Base-by-base conservation (phyloP, 2,888 invertebrate species). In the Caenorhabditis zanzibari region DNA sequence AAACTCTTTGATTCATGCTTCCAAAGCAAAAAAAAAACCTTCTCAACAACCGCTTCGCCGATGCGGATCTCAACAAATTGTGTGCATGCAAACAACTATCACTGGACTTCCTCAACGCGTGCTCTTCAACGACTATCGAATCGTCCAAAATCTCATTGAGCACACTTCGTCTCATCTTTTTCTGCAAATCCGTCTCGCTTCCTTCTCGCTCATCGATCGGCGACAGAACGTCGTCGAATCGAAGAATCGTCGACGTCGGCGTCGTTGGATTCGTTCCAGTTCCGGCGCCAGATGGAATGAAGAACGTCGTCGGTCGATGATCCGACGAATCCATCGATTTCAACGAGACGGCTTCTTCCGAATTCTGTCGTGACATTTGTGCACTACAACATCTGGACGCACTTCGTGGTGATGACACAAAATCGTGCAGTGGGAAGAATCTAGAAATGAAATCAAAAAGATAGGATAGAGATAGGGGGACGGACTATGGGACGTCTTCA, bases 31-130 rank as follows among this genome's bases (percentile, higher is more conserved):
- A 6, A 28, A 58, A 58, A 28, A 74, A 83, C 83, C 83, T 83
- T 77, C 83, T 74, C 35, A 83, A 59, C 28, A 83, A 38, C 28
- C 83, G 72, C 56, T 79, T 79, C 35, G 74, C 74, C 41, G 83
- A 83, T 2, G 79, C 74, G 35, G 83, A 74, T 26, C 73, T 52
- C n/a, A 64, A 54, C 83, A 83, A 79, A 28, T 79, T 66, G 56
- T 82, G 72, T 19, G 68, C 83, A 83, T 83, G 83, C 83, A 83
- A 79, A 83, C 79, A 79, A 83, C 83, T 83, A 83, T 83, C 83
- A 54, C 83, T 83, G 24, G 83, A 79, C 26, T 83, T 83, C n/a
- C 83, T 35, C 1, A 74, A 2, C 38, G 63, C 72, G 19, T 76
- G 72, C 41, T 82, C 64, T 4, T 74, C 79, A 10, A 71, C 63